Base-by-base conservation (phyloP, 1,140 invertebrate genomes). In the Anastatus disparis region DNA sequence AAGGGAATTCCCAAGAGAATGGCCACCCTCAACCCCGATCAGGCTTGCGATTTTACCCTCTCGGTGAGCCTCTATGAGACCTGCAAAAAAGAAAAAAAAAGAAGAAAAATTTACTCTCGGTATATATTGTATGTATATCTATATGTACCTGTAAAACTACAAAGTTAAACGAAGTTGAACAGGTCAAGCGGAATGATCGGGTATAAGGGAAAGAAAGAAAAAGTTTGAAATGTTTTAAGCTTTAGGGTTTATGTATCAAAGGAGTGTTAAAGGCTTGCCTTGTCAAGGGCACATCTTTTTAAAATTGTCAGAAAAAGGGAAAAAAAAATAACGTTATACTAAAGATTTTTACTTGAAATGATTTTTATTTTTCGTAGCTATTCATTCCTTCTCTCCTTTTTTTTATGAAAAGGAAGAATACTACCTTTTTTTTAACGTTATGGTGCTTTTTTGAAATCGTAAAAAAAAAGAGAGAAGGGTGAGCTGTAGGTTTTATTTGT, bases 1-100 rank as follows among this genome's bases (percentile, higher is more conserved):
- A 63, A 96, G 83, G 50, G 93, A 94, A 78, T 93, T 94, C 73
- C 93, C 94, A 29, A 96, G 90, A 8, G 93, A 92, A 84, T 97
- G 93, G 66, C 94, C 92, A 71, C 91, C 90, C 80, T 91, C 90
- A 27, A 91, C 82, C 9, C 90, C 90, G 70, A 92, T 89, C 75
- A 91, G 77, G 81, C 89, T 90, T 13, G 88, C 89, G 69, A 91
- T 89, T 79, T 88, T 89, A 4, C 87, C 87, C 13, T 86, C 82
- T 40, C 85, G 80, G 76, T 90, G 90, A 13, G 89, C 88, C 63
- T 89, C 85, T 52, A 87, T 79, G 55, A 87, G 82, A 80, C 84
- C 85, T 87, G 59, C 15, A 75, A 76, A 58, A 44, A 67, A 56
- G n/a, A n/a, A 52, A 27, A n/a, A 9, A 58, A 20, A 13, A 26